Base-by-base conservation (phyloP, 2,113 vertebrate species). In the Rutilus rutilus region DNA sequence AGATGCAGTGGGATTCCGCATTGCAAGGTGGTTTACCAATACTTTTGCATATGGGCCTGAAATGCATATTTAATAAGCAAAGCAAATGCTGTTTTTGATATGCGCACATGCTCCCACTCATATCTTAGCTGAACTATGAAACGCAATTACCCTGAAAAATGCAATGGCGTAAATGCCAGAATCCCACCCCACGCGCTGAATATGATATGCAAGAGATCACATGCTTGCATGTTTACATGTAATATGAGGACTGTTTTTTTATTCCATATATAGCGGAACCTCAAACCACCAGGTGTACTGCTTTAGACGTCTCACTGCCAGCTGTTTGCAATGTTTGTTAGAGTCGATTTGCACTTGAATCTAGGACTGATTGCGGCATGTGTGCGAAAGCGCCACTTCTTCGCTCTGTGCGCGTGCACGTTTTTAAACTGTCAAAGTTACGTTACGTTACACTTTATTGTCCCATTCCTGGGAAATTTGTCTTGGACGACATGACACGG, bases 41-140 rank as follows among this genome's bases (percentile, higher is more conserved):
- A 45, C 19, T 78, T 84, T 30, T 54, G 52, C 52, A 54, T 47
- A 50, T 15, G 50, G 50, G 50, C 14, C 14, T 52, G 14, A 59
- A 80, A 86, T 73, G 77, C 39, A 80, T 80, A 80, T 80, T 81
- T 80, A 80, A 81, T 85, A 79, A 74, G 77, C 77, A 71, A 60
- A 50, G 25, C 54, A 64, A 73, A 80, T 54, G 54, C 30, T 84
- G 65, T 74, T 64, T 78, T 83, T 87, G 52, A 79, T 73, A 39
- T 78, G 62, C 9, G 25, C 27, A 39, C 17, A 71, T 30, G 64
- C 77, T 45, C 57, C 82, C 71, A 39, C 78, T 74, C 54, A 30
- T 59, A 33, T 64, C 57, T 81, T n/a, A 81, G 78, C 14, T 79
- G 33, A 69, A 62, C 62, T 69, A 17, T 33, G 21, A 87, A 80